phyloP scores from a whole-genome alignment of 2,113 vertebrate species.

The Geococcyx californianus region DNA sequence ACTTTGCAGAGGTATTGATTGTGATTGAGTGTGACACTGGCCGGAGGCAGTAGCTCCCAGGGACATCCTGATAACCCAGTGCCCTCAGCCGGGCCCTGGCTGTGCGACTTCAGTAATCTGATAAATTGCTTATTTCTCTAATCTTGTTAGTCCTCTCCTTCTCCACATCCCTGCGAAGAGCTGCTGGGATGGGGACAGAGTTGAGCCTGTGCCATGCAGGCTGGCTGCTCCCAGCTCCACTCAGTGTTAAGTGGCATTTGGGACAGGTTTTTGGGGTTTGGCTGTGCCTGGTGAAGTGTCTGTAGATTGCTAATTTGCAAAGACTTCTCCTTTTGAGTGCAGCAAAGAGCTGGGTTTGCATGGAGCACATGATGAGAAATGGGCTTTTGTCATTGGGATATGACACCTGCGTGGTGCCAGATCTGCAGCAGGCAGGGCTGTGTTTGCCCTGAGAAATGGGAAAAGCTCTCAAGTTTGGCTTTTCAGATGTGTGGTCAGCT shows the following conservation, averaged over 20 bases:
- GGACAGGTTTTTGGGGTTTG: not conserved
- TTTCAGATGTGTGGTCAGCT: not conserved
- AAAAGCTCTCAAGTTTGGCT: not conserved
- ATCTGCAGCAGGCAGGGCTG: not conserved
- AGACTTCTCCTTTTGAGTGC: not conserved
- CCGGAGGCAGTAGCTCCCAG: not conserved
- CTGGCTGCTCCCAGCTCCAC: not conserved
- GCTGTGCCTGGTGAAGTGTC: not conserved
- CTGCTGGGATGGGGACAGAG: not conserved
- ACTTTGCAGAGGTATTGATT: not conserved
- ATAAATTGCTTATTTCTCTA: not conserved
- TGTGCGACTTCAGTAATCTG: not conserved
- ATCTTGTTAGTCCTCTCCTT: not conserved
- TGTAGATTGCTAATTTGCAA: not conserved
- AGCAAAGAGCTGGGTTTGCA: not conserved
- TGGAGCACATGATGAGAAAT: not conserved
- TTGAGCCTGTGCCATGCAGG: not conserved
- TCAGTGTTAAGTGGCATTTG: rapidly evolving
- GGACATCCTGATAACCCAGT: not conserved
- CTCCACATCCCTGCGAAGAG: not conserved
- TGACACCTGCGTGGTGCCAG: not conserved
- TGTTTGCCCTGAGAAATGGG: not conserved
- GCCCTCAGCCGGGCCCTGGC: not conserved
- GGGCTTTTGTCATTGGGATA: not conserved
- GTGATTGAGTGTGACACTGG: not conserved